Conservation (phyloP, 2,113 vertebrate species). For the Pyxicephalus adspersus region DNA sequence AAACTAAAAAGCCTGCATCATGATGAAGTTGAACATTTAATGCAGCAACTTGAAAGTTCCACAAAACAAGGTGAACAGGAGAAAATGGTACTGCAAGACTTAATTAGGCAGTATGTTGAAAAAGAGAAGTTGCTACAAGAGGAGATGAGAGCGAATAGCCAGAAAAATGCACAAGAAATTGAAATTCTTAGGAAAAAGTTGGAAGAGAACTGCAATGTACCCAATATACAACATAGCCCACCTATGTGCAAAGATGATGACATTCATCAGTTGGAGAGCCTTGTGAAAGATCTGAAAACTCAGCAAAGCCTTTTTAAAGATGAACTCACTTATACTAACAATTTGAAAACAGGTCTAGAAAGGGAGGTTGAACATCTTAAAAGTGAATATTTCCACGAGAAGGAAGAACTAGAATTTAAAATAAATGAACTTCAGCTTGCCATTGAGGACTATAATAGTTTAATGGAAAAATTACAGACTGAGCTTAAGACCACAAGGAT, state of each 20-base stretch:
- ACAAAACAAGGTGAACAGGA: constrained; percentile 77
- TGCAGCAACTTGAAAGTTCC: constrained; percentile 70
- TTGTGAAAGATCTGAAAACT: constrained; percentile 83
- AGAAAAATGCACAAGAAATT: constrained; percentile 71
- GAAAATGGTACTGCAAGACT: constrained; percentile 73
- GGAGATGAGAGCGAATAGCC: constrained; percentile 64
- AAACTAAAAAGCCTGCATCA: constrained; percentile 74
- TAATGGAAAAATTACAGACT: constrained; percentile 73
- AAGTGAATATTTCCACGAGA: constrained; percentile 88
- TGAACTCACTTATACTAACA: constrained; percentile 87
- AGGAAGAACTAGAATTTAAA: constrained; percentile 95
- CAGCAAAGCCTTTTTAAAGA: constrained; percentile 89
- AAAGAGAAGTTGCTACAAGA: constrained; percentile 76
- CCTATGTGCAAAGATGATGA: constrained; percentile 67
- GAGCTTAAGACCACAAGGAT: constrained; percentile 66
- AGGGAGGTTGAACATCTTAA: constrained; percentile 80
- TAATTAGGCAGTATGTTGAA: constrained; percentile 72
- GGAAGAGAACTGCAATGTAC: constrained; percentile 54
- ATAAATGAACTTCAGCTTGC: constrained; percentile 90
- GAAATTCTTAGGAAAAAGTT: constrained; percentile 61
- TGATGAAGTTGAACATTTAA: constrained; percentile 80
- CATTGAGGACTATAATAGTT: constrained; percentile 77
- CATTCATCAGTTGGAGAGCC: constrained; percentile 69
- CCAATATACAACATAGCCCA: constrained; percentile 46
- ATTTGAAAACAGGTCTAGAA: constrained; percentile 88